Evolutionary conservation across 2,113 vertebrate genomes (phyloP), one percentile per base, ranked within the genome.

Genomic region (Megaleporinus macrocephalus): DNA sequence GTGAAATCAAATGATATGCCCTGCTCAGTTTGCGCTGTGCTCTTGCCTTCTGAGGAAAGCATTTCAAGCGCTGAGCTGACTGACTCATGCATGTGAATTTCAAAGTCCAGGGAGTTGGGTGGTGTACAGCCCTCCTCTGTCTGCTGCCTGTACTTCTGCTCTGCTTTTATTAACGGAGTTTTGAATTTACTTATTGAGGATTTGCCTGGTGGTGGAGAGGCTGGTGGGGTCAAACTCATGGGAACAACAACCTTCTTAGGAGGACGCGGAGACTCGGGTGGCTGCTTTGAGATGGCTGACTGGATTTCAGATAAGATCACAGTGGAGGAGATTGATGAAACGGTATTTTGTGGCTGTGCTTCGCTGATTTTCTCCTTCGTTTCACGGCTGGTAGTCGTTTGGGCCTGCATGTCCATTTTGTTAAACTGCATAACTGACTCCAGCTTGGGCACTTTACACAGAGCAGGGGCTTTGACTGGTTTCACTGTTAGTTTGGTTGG

Each of bases 131-230:
- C 91, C 69, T 94, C 94, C 36, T 95, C 94, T 80, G 20, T 95
- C 76, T 94, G 89, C 72, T 94, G 93, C 51, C 94, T 91, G 71
- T 92, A 96, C 82, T 95, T 97, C 90, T 95, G 95, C 89, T 97
- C 96, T 47, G 96, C 94, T 84, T 97, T 94, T 92, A 97, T 97
- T 91, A 98, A 91, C 51, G 95, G 93, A 13, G 96, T 97, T 90
- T 93, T 96, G 87, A 97, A 97, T 94, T 94, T 97, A 86, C 92
- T 94, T 59, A 85, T 78, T 53, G 92, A 91, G 30, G 92, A 90
- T 86, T 95, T 95, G n/a, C 87, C 88, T 93, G 85, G 87, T 88
- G 90, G 78, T 62, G 93, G 92, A 57, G 89, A 90, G 59, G 94
- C 89, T 44, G 95, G 89, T 49, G 95, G 94, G 73, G 95, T 96